Conservation (phyloP, 2,797 vertebrate genomes). For the Oryzias dopingdopingensis region DNA sequence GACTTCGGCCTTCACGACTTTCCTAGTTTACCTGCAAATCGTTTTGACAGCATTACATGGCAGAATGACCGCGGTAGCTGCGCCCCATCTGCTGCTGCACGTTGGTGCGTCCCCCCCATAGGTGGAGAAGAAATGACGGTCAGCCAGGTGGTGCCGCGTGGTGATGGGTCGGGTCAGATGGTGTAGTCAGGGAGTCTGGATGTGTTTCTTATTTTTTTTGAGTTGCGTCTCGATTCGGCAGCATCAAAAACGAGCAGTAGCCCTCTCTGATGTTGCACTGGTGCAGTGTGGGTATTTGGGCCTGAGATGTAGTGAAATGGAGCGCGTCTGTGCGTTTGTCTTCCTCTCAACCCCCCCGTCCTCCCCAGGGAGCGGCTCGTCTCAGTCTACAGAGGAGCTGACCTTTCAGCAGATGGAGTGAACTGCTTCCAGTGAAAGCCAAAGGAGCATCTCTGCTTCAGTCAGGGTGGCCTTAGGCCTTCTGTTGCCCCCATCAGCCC, state of each 20-base stretch:
- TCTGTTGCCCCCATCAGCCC: too few species aligned
- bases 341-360: constrained; percentile 28
- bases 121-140: constrained; percentile 18
- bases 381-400: constrained; percentile 47
- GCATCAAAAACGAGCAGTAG: constrained; percentile 20
- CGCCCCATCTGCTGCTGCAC: too few species aligned
- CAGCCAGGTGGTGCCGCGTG: constrained; percentile 66
- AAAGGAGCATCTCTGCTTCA: constrained; percentile 9
- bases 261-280: constrained; percentile 28
- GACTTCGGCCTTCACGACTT: not conserved
- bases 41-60: constrained; percentile 20
- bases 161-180: constrained; percentile 37
- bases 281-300: constrained; percentile 25
- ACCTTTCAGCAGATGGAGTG: constrained; percentile 67
- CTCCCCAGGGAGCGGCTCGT: constrained; percentile 32
- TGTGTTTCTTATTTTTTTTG: constrained; percentile 35
- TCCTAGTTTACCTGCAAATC: constrained; percentile 9
- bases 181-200: constrained; percentile 21
- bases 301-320: constrained; percentile 44
- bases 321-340: constrained; percentile 61
- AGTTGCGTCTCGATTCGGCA: constrained; percentile 19
- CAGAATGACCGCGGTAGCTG: constrained; percentile 23
- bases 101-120: not conserved
- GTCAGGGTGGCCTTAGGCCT: too few species aligned
- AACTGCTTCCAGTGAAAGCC: constrained; percentile 50